Base-by-base conservation (phyloP, 2,888 invertebrate species). In the Leptarthrus brevirostris region DNA sequence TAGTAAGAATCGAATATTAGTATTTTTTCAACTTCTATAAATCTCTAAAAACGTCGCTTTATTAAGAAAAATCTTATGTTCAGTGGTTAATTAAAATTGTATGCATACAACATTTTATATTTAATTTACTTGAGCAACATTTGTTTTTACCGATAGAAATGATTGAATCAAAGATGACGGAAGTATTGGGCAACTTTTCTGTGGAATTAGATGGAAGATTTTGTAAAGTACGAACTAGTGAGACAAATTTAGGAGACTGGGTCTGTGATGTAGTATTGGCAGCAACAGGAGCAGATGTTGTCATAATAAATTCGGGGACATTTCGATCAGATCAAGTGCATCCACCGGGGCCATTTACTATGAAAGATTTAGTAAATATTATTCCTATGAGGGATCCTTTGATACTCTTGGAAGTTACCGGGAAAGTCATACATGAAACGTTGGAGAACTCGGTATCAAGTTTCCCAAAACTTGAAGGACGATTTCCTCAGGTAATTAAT, bases 201-300 rank as follows among this genome's bases (percentile, higher is more conserved):
- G 94, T 94, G n/a, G 93, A 94, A 10, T 85, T 96, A 53, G 96
- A 96, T 82, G 96, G 95, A 0, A 86, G 94, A 72, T 96, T 96
- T 86, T 88, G 91, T 0, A 87, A 89, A 47, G 91, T 96, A 72
- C 87, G 96, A 18, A 92, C 93, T 0, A 86, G 89, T 76, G 96
- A 96, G 86, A 93, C 94, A n/a, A 96, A 96, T 86, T 86, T 96
- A 44, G 96, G 95, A 78, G 92, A 93, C 85, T 93, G 93, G 92
- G 89, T 93, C 56, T 92, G 92, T 80, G 93, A 93, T 81, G 91
- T 95, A 10, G 89, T 95, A 74, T 85, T 96, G 74, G 93, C 95
- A 0, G 92, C 94, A 6, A 93, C 94, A 0, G 92, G 93, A 0
- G 94, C 95, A 0, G 96, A 96, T 82, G 86, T 94, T 66, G 94